Conservation (phyloP, 2,888 invertebrate species). For the Halictus quadricinctus region DNA sequence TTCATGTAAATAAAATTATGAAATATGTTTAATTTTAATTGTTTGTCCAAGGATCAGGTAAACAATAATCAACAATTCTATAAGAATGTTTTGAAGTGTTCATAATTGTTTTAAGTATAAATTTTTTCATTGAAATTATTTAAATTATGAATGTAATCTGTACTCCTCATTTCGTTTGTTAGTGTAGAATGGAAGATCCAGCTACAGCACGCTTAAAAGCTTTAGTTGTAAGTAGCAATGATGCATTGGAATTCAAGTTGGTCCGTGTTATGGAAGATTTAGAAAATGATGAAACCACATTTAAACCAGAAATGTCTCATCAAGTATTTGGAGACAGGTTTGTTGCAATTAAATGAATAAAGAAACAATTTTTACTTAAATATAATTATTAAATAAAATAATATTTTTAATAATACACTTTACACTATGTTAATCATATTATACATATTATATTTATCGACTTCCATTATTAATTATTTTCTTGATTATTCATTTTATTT, state of each 20-base stretch:
- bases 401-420: not conserved
- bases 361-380: not conserved
- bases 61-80: not conserved
- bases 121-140: not conserved
- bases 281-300: slow-evolving; percentile 86
- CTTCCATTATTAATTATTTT: slow-evolving; percentile 34
- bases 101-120: not conserved
- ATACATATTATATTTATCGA: not conserved
- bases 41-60: not conserved
- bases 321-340: slow-evolving; percentile 95
- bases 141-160: slow-evolving; percentile 11
- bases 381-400: not conserved
- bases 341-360: slow-evolving; percentile 43
- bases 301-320: slow-evolving; percentile 94
- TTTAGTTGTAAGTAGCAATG: slow-evolving; percentile 82
- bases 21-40: not conserved
- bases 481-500: slow-evolving; percentile 68
- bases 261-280: slow-evolving; percentile 87
- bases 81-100: not conserved
- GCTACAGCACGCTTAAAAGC: slow-evolving; percentile 76
- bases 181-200: slow-evolving; percentile 77
- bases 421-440: not conserved
- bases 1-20: not conserved
- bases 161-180: slow-evolving; percentile 25
- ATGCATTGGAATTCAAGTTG: slow-evolving; percentile 83